Evolutionary conservation across 2,113 vertebrate species (phyloP).

Genomic region (Crotalus viridis): DNA sequence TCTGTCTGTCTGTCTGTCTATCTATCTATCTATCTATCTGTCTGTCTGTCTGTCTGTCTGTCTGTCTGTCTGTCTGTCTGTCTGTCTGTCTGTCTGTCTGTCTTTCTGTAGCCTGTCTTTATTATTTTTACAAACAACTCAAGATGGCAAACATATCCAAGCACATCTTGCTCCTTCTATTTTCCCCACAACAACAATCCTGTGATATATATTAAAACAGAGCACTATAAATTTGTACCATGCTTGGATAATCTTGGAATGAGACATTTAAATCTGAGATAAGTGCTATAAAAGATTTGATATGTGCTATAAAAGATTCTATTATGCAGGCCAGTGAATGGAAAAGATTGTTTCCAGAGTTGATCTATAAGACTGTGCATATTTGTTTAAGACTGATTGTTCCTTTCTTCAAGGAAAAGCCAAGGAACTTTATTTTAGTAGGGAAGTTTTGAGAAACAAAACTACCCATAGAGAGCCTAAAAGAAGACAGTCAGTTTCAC

Average conservation of each 20-base stretch:
- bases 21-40: no score
- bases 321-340: slow-evolving; percentile 1
- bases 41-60: no score
- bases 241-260: slow-evolving; percentile 1
- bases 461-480: neutral
- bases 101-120: neutral
- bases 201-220: neutral
- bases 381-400: neutral
- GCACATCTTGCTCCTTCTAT: neutral
- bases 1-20: no score
- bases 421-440: neutral
- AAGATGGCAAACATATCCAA: neutral
- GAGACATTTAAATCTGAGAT: neutral
- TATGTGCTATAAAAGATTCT: slow-evolving; percentile 3
- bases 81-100: no score
- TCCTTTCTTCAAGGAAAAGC: neutral
- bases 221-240: neutral
- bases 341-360: slow-evolving; percentile 2
- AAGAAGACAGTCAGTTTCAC: neutral
- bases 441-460: no score
- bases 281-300: slow-evolving; percentile 6
- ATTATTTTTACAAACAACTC: neutral
- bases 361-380: neutral
- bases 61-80: no score
- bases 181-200: neutral